Conservation (phyloP, 1,140 invertebrate genomes). For the Pemphigus obesinymphae region DNA sequence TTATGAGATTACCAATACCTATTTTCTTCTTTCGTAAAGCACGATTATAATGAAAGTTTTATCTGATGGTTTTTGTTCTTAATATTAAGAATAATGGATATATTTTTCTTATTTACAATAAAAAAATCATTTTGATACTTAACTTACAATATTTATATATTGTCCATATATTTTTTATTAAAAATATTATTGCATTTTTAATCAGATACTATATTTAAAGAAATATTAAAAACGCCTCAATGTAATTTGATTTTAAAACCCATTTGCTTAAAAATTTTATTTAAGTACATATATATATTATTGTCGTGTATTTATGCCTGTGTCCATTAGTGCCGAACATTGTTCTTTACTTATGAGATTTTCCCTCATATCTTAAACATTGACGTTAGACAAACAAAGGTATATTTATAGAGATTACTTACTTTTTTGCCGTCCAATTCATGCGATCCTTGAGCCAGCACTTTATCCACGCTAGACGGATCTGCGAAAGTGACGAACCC, state of each 20-base stretch:
- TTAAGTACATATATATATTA: too few relatives aligned
- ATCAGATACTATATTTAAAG: neutral
- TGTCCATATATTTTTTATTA: neutral
- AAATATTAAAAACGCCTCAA: neutral
- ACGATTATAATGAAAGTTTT: neutral
- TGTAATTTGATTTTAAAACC: neutral
- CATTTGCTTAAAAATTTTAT: too few relatives aligned
- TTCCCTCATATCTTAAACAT: too few relatives aligned
- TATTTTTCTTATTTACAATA: neutral
- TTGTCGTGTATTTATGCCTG: too few relatives aligned
- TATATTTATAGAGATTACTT: slow-evolving; percentile 49
- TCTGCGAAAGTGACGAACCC: slow-evolving; percentile 95
- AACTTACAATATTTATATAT: neutral
- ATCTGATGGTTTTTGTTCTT: neutral
- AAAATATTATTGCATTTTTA: neutral
- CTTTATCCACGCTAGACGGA: slow-evolving; percentile 89
- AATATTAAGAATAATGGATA: neutral
- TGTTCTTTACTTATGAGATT: too few relatives aligned
- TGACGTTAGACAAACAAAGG: neutral
- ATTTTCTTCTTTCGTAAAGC: neutral
- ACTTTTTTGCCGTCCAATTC: slow-evolving; percentile 95
- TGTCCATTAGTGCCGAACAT: neutral
- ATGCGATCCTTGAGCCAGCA: slow-evolving; percentile 86
- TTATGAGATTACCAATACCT: neutral
- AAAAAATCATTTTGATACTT: neutral